Base-by-base conservation (phyloP, 2,797 vertebrate genomes). In the Nasua narica region DNA sequence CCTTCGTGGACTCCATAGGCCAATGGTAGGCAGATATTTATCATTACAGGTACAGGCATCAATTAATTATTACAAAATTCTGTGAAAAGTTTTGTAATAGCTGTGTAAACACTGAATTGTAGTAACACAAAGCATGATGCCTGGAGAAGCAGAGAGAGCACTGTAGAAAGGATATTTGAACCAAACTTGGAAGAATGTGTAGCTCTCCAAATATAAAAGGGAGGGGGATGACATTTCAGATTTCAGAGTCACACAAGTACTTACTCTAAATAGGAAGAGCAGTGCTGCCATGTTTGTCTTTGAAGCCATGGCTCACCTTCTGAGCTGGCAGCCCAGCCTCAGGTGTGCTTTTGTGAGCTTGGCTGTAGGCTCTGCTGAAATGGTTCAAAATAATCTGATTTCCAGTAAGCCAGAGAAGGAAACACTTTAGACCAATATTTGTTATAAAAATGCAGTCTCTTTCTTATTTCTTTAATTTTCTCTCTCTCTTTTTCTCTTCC, bases 391-490 rank as follows among this genome's bases (percentile, higher is more conserved):
- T 40, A 35, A 46, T 56, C 92, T 2, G 0, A 67, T 95, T 95
- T 97, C 96, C 69, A 79, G n/a, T 92, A 91, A 93, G 58, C 52
- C 43, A 70, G 48, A 97, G 83, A 87, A 97, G 89, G 88, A 60
- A 97, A 97, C 8, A 91, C 37, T 72, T 85, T 86, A 98, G 92
- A 96, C 93, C 62, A 97, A n/a, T 90, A 97, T 95, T 98, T 93
- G 90, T n/a, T 95, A 84, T 94, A 89, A 98, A 98, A 97, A 35
- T 37, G 21, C n/a, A 67, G 18, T 76, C 72, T 74, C 40, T 72
- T 13, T 76, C 27, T 74, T 74, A 29, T 7, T 48, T 91, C 37
- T 96, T 83, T 81, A 62, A 37, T 79, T 94, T 92, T 88, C 32
- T 74, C 58, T 88, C 65, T 85, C 74, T 65, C 60, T 94, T 32